A percentile compares a stretch with the other conserved stretches of the same genome.
These are phyloP conservation scores for Mustela nigripes DNA, from an alignment of 2,113 vertebrate genomes.

Conservation along the genomic window DNA sequence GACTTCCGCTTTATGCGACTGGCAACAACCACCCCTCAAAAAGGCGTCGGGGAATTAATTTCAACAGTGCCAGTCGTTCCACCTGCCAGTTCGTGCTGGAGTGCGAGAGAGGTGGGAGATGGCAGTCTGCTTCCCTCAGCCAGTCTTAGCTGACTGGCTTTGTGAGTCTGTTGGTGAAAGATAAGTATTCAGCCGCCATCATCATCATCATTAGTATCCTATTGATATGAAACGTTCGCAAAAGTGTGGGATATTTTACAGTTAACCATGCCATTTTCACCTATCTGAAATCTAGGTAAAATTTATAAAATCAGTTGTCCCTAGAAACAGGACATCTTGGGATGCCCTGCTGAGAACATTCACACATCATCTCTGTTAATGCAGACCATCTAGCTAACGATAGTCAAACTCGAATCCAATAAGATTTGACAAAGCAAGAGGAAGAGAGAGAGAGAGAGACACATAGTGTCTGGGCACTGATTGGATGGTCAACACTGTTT, in stretches of 20 bases:
- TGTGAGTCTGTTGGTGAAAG: conserved; percentile 68
- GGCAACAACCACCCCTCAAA: neutral
- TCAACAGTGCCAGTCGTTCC: neutral
- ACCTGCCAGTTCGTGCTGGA: neutral
- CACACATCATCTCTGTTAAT: neutral
- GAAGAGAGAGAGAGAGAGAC: neutral
- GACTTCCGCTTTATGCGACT: neutral
- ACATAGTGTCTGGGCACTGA: neutral
- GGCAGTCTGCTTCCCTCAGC: conserved; percentile 34
- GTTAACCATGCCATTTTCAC: neutral
- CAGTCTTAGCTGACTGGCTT: conserved; percentile 41
- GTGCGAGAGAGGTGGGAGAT: neutral
- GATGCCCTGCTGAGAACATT: neutral
- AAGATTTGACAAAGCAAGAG: neutral
- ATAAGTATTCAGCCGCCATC: conserved; percentile 55
- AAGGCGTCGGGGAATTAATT: neutral
- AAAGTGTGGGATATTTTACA: conserved; percentile 34
- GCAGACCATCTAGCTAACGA: neutral
- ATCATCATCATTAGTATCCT: conserved; percentile 44
- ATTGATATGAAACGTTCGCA: conserved; percentile 26
- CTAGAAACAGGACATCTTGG: neutral
- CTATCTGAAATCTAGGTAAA: neutral
- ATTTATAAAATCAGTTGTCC: neutral
- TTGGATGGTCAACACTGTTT: neutral
- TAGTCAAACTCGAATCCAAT: neutral